Evolutionary conservation across 2,888 invertebrate genomes (phyloP), one percentile per base, ranked within the genome.

Genomic region (Coremacera marginata): DNA sequence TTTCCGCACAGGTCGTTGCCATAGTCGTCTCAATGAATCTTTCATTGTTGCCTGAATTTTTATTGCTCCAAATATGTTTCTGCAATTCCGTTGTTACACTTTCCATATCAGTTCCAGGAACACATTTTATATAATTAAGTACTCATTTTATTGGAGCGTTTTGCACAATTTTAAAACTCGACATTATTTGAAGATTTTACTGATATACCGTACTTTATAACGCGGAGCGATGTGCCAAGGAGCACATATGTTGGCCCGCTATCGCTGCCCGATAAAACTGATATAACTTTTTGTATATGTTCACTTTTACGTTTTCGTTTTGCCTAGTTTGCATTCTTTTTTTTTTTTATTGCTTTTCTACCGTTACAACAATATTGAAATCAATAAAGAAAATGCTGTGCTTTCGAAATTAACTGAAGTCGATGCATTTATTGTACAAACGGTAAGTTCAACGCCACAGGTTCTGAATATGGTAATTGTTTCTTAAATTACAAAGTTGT

Each of bases 21-120:
- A 7, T 75, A 44, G 60, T 55, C 25, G n/a, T 75, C 49, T 25
- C 52, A 57, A 5, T 44, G 8, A 25, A 16, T 22, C 22, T 16
- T 37, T 25, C 71, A 72, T 71, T 57, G 22, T 27, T 44, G 22
- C 44, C 9, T 9, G n/a, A 37, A 44, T 72, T 22, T 16, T 37
- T 60, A 19, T 25, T 44, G 49, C 22, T 57, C 72, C 72, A 73
- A 37, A 73, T 62, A 44, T 31, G 49, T 9, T 16, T 19, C 14
- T 60, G 62, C 9, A 44, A n/a, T n/a, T 60, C 27, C 49, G 71
- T 31, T 14, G 16, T 25, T 44, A 49, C 60, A 60, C 44, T 51
- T 62, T 73, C 72, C 72, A 73, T 73, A 27, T 44, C 72, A 44
- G 19, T 16, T 19, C 19, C 9, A 19, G 0, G 4, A n/a, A 73